Evolutionary conservation across 2,888 invertebrate genomes (phyloP), one percentile per base, ranked within the genome.

Genomic region (Xanthia icteritia): DNA sequence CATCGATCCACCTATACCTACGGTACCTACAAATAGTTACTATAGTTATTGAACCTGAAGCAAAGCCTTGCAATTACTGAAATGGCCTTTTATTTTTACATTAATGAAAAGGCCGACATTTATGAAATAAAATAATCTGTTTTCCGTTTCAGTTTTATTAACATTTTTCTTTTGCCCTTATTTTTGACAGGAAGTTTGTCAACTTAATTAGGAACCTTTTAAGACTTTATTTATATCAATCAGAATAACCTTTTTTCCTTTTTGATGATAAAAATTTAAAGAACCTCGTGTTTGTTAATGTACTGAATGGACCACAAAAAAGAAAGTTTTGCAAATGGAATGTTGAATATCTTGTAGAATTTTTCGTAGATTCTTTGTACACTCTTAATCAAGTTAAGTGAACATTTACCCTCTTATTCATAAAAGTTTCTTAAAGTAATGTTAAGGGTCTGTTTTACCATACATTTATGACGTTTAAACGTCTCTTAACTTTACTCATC

Each of bases 131-230:
- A 85, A 74, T 85, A 76, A 82, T 85, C 81, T 23, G 23, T 48
- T 76, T 81, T 81, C 51, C 45, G 58, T 74, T 68, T 69, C 15
- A 74, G 61, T 81, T 82, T 71, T 67, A 76, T 39, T 27, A 76
- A n/a, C n/a, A 65, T 20, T 81, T 71, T 64, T 68, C 58, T 72
- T 64, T 72, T 68, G 11, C 60, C 56, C 56, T 69, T 76, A 61
- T 84, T 70, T 69, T n/a, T 61, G 45, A 54, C 68, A 76, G 64
- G 67, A 81, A 69, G 65, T 72, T 82, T 76, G 45, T 51, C 39
- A 71, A 81, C 61, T 81, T 69, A 66, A 72, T 83, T 85, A 72
- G 45, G 61, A 76, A 45, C 72, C 72, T 81, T 85, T 69, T 69
- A 63, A 69, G 76, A 61, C 56, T 72, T 66, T 84, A 64, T 56